A percentile compares a stretch with the other conserved stretches of the same genome.
Evolutionary conservation across 2,797 vertebrate species (phyloP).

Genomic region (Parauchenoglanis punctatus): DNA sequence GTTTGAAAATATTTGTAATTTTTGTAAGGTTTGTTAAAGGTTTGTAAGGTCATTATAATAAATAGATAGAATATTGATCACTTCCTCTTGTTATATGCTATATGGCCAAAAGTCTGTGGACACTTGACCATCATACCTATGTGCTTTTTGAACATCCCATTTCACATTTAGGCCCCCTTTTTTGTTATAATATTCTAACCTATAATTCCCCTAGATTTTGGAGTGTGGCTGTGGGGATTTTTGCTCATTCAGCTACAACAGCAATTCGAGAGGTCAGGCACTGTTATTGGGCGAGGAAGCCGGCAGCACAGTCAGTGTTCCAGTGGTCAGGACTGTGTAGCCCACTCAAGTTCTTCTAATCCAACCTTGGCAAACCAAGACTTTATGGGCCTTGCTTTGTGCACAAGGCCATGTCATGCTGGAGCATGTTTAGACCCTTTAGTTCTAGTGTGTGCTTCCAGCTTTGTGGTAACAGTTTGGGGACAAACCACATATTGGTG

Average conservation of each 20-base stretch:
- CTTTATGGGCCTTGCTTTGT: too few species aligned
- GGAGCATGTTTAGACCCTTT: background rate
- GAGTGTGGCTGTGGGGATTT: background rate
- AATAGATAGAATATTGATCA: background rate
- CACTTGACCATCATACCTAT: background rate
- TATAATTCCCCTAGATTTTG: background rate
- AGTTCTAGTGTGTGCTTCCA: background rate
- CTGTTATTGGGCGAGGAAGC: too few species aligned
- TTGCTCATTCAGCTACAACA: background rate
- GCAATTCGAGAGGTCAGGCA: background rate
- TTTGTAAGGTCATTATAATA: too few species aligned
- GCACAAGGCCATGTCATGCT: background rate
- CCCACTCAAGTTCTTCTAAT: background rate
- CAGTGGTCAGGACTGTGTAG: background rate
- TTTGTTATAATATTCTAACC: background rate
- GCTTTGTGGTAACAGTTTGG: background rate
- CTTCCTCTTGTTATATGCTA: background rate
- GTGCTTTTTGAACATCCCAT: background rate
- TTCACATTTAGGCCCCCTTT: background rate
- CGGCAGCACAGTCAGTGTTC: background rate
- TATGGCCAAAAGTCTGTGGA: background rate
- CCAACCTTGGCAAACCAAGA: background rate
- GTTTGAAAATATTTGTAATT: background rate
- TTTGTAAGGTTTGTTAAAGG: background rate
- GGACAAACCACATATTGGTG: background rate